phyloP scores from a whole-genome alignment of 1,140 invertebrate genomes.

The Heliconius melpomene region DNA sequence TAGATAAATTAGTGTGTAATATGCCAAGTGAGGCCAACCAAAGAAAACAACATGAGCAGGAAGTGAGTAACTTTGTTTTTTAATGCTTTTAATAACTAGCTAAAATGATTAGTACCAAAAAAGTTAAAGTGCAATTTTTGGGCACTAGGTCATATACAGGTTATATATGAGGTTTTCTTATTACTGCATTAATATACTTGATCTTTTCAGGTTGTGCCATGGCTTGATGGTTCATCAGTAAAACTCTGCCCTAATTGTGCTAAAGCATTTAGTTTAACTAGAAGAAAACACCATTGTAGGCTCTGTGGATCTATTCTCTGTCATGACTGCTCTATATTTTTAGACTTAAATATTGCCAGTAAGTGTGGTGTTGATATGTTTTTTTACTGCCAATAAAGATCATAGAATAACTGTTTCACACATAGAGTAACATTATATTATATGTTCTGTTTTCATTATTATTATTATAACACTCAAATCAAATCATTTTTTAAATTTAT shows the following conservation, averaged over 20 bases:
- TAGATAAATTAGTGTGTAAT: conserved; percentile 95
- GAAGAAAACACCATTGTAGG: conserved; percentile 97
- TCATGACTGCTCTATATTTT: conserved; percentile 94
- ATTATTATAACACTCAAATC: too few species aligned
- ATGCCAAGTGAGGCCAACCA: conserved; percentile 90
- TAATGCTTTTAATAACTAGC: not conserved
- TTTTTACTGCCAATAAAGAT: not conserved
- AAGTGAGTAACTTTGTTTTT: conserved; percentile 60
- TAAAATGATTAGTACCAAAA: not conserved
- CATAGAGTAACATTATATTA: too few species aligned
- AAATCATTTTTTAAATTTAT: too few species aligned
- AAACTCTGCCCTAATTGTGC: conserved; percentile 95
- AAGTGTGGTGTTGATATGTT: conserved; percentile 69
- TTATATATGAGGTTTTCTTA: too few species aligned
- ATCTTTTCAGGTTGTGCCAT: conserved; percentile 88
- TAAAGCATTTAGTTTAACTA: conserved; percentile 91
- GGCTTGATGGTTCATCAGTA: conserved; percentile 95
- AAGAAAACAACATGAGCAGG: conserved; percentile 90
- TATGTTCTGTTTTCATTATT: too few species aligned
- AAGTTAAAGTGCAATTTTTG: too few species aligned
- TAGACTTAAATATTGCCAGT: conserved; percentile 92
- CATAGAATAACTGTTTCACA: not conserved
- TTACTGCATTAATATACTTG: not conserved
- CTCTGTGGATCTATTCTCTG: conserved; percentile 98
- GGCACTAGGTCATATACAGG: too few species aligned